Percentiles rank a stretch among this genome's conserved stretches.
Conservation (phyloP, 2,113 vertebrate genomes). For the Alligator mississippiensis region DNA sequence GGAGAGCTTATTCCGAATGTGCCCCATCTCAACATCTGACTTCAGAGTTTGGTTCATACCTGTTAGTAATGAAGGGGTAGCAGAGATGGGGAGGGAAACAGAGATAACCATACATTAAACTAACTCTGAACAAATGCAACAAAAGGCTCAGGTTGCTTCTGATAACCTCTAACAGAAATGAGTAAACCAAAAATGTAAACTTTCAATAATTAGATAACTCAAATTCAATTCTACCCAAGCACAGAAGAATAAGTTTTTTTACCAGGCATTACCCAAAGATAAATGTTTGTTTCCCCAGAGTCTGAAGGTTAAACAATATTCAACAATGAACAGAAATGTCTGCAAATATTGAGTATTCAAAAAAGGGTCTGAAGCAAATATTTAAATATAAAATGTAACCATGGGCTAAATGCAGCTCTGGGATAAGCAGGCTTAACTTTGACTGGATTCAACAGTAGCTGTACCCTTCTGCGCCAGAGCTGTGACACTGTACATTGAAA, state of each 20-base stretch:
- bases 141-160: constrained; percentile 47
- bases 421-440: not conserved
- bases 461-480: not conserved
- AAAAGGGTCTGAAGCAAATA: not conserved
- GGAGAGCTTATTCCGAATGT: not conserved
- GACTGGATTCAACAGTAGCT: not conserved
- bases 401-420: not conserved
- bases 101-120: constrained; percentile 9
- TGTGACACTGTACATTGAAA: too few species aligned
- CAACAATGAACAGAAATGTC: not conserved
- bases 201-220: constrained; percentile 1
- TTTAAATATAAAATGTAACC: not conserved
- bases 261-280: not conserved
- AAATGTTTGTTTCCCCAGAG: not conserved
- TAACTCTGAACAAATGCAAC: constrained; percentile 33
- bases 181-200: not conserved
- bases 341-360: not conserved
- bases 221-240: constrained; percentile 2
- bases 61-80: constrained; percentile 52
- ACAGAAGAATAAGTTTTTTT: not conserved
- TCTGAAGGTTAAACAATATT: not conserved
- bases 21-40: constrained; percentile 67
- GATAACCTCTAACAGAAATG: not conserved
- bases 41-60: constrained; percentile 70
- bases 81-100: not conserved